Conservation (phyloP, 2,113 vertebrate species). For the Anarhynchus alexandrinus region DNA sequence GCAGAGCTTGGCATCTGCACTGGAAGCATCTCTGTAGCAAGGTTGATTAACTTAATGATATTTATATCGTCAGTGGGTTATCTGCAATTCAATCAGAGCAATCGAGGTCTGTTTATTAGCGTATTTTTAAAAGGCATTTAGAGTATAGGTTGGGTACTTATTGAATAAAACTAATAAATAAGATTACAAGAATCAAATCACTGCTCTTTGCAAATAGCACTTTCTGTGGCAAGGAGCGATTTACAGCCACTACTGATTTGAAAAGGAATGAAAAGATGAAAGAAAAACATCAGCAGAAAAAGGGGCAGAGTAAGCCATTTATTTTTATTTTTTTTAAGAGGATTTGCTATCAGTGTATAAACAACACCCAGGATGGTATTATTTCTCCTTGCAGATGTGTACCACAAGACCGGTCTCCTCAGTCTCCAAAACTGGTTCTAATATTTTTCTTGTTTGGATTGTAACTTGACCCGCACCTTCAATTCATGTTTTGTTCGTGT, state of each 20-base stretch:
- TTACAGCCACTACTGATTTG: slow-evolving; percentile 37
- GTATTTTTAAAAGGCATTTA: slow-evolving; percentile 21
- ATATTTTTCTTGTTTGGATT: slow-evolving; percentile 63
- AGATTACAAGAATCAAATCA: slow-evolving; percentile 22
- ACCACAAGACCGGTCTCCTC: slow-evolving; percentile 10
- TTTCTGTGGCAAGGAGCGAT: not conserved
- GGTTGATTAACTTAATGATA: not conserved
- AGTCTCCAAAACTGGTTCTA: slow-evolving; percentile 40
- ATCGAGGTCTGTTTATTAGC: slow-evolving; percentile 15
- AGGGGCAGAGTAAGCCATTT: not conserved
- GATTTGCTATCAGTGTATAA: not conserved
- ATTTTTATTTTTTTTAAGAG: not conserved
- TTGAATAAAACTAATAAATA: slow-evolving; percentile 43
- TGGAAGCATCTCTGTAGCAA: not conserved
- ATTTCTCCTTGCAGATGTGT: not conserved
- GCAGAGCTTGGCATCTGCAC: accelerated
- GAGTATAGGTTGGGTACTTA: not conserved
- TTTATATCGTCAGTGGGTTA: not conserved
- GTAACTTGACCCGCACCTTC: not conserved
- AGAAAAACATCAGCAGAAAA: slow-evolving; percentile 31
- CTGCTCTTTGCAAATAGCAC: not conserved
- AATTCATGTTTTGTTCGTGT: not conserved
- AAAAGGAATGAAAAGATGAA: slow-evolving; percentile 61
- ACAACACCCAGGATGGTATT: not conserved
- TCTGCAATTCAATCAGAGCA: slow-evolving; percentile 30